A percentile compares a stretch with the other conserved stretches of the same genome.
These are phyloP conservation scores for Sepiola atlantica DNA, from an alignment of 2,888 invertebrate species.

Conservation along the genomic window DNA sequence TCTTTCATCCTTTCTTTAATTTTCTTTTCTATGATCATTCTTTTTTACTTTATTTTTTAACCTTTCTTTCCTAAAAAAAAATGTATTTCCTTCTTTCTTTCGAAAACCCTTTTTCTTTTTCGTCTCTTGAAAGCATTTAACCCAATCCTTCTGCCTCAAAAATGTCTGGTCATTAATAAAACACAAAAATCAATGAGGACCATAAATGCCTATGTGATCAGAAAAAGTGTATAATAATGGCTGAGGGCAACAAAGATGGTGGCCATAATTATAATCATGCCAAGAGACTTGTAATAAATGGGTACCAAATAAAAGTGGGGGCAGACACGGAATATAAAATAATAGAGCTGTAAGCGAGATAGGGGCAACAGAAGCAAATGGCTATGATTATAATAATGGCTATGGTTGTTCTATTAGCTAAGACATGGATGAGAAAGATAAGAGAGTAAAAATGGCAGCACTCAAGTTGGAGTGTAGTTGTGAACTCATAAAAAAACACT, in stretches of 20 bases:
- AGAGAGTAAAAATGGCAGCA: neutral
- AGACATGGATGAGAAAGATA: neutral
- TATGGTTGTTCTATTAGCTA: neutral
- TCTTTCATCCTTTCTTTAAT: neutral
- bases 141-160: neutral
- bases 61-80: neutral
- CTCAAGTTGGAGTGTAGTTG: neutral
- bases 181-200: neutral
- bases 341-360: neutral
- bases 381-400: neutral
- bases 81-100: neutral
- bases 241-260: neutral
- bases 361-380: neutral
- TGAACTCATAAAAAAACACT: neutral
- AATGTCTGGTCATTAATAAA: neutral
- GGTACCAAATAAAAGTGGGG: neutral
- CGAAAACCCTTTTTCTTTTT: neutral
- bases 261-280: neutral
- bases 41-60: neutral
- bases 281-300: neutral
- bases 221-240: neutral
- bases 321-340: neutral
- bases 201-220: neutral
- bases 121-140: neutral
- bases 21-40: too few relatives aligned